Evolutionary conservation across 1,140 invertebrate genomes (phyloP), one percentile per base, ranked within the genome.

Genomic region (Globodera rostochiensis): DNA sequence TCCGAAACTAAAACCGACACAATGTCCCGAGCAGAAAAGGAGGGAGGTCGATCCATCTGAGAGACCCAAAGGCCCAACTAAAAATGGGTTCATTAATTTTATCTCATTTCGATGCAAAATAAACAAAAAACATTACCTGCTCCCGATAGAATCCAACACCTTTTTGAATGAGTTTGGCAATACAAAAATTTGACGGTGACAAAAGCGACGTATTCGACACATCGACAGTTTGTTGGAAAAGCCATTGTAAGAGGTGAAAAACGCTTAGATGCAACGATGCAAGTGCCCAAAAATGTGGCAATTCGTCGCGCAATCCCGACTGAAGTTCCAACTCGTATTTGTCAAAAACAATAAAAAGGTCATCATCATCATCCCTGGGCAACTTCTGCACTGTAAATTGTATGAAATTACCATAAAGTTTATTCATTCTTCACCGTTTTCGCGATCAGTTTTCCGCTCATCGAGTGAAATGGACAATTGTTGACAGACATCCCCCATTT

Each of bases 111-210:
- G 36, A 53, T 53, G 50, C 7, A 7, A 7, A 53, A 64, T 64
- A 19, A 15, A 6, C 5, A 19, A 19, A 77, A 49, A 66, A 49
- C n/a, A 81, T 6, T 25, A 86, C 73, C 74, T 84, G 83, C 46
- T 84, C 83, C 67, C 83, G 25, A 67, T 84, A 84, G 69, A 87
- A 84, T 60, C 84, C 85, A 49, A 64, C 69, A n/a, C 85, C 85
- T 47, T 69, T 86, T 45, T 73, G 36, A n/a, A 74, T 11, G 21
- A 82, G 80, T 45, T 83, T 73, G n/a, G 81, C 73, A 73, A 82
- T 19, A 25, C 19, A 66, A 11, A 80, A 79, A 79, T 46, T 77
- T 80, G 74, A 47, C n/a, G 74, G 1, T 45, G 53, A 53, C 53
- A 53, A 53, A 6, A 19, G 57, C 4, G 57, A 64, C 57, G 57